These are phyloP conservation scores for Tringa solitaria DNA, from an alignment of 2,113 vertebrate species.

Conservation along the genomic window DNA sequence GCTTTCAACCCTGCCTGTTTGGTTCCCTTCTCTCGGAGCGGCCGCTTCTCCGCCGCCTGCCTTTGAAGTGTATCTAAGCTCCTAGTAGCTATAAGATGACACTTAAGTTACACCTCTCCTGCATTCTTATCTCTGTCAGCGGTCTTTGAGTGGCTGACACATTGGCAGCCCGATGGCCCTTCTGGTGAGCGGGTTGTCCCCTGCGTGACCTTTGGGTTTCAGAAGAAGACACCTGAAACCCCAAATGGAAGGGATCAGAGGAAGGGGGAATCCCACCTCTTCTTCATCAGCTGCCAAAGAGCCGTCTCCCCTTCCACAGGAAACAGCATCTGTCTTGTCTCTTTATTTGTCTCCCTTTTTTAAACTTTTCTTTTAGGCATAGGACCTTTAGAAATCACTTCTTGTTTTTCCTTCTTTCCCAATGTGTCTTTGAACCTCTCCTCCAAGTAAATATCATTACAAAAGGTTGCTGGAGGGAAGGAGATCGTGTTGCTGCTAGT, in stretches of 20 bases:
- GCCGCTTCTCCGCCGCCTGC: not conserved
- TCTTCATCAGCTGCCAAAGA: conserved; percentile 57
- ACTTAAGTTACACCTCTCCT: conserved; percentile 56
- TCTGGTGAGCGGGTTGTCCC: conserved; percentile 57
- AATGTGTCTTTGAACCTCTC: not conserved
- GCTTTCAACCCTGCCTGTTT: not conserved
- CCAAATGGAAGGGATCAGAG: conserved; percentile 60
- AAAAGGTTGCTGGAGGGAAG: not conserved
- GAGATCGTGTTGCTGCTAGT: not conserved
- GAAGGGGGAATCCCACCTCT: conserved; percentile 18
- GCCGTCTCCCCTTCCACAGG: conserved; percentile 24
- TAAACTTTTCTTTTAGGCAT: not conserved
- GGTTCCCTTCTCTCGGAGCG: not conserved
- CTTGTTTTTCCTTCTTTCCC: not conserved
- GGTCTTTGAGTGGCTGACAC: conserved; percentile 71
- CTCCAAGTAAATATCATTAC: not conserved
- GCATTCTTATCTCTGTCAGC: conserved; percentile 68
- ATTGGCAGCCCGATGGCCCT: conserved; percentile 39
- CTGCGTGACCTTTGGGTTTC: conserved; percentile 67
- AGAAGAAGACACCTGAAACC: conserved; percentile 70
- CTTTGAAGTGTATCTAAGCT: conserved; percentile 73
- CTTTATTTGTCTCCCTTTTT: not conserved
- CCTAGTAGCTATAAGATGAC: conserved; percentile 48
- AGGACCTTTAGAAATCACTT: not conserved
- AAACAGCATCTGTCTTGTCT: conserved; percentile 61